phyloP scores from a whole-genome alignment of 1,140 invertebrate species.

The Oreohelix idahoensis region DNA sequence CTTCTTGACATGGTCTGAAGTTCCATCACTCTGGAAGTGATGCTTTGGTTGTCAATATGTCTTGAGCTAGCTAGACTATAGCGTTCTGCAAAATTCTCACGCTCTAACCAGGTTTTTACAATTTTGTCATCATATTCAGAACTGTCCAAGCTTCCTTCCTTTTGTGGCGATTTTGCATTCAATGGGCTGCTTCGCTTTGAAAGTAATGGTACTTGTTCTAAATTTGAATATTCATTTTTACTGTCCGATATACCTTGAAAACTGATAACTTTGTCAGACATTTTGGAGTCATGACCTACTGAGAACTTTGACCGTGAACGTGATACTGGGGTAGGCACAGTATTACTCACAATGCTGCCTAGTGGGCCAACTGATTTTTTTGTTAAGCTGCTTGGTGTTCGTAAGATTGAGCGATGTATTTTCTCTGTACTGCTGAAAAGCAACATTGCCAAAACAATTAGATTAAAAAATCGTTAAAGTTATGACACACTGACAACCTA shows the following conservation, averaged over 20 bases:
- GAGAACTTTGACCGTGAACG: not conserved
- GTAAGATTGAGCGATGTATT: not conserved
- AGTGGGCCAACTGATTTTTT: not conserved
- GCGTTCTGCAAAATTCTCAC: not conserved
- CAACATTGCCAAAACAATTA: not conserved
- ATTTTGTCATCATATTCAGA: not conserved
- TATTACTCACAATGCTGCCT: not conserved
- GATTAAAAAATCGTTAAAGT: too few relatives aligned
- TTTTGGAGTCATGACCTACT: not conserved
- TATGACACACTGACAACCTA: not conserved
- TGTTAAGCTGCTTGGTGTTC: not conserved
- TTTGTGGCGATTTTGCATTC: not conserved
- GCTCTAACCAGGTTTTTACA: not conserved
- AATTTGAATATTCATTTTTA: not conserved
- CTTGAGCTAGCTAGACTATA: not conserved
- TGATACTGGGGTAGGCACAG: not conserved
- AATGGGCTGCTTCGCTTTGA: not conserved
- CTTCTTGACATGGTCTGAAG: not conserved
- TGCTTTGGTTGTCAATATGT: not conserved
- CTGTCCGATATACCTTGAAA: not conserved
- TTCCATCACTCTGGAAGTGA: not conserved
- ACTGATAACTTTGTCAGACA: not conserved
- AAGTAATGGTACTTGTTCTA: not conserved
- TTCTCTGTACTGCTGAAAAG: not conserved
- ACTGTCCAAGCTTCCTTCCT: not conserved